Evolutionary conservation across 2,888 invertebrate genomes (phyloP).

Genomic region (Acrobasis suavella): DNA sequence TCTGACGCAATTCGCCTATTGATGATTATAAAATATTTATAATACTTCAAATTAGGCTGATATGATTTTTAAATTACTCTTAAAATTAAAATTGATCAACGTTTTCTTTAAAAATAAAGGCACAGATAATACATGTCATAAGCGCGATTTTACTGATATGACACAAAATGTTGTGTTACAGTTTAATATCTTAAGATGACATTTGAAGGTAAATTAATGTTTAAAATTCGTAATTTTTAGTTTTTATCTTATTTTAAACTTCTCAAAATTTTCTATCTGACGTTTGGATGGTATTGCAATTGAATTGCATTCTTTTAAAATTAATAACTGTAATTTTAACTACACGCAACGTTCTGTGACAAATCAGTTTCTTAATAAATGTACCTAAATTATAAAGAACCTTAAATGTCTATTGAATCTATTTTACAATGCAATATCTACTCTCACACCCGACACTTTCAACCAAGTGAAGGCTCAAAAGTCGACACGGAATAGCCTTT

Average conservation of each 20-base stretch:
- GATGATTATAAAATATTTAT: slow-evolving; percentile 1
- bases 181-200: no score
- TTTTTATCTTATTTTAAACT: no score
- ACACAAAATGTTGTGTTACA: background rate
- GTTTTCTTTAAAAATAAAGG: slow-evolving; percentile 9
- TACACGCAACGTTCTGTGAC: background rate
- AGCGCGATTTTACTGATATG: slow-evolving; percentile 3
- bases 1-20: background rate
- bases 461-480: slow-evolving; percentile 11
- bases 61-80: slow-evolving; percentile 19
- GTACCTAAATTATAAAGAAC: slow-evolving; percentile 8
- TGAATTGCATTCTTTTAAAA: background rate
- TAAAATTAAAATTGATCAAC: slow-evolving; percentile 15
- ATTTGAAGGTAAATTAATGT: no score
- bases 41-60: slow-evolving; percentile 20
- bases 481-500: slow-evolving; percentile 2
- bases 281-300: no score
- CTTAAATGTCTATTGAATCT: slow-evolving; percentile 11
- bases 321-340: background rate
- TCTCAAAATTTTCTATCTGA: background rate
- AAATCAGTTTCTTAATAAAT: background rate
- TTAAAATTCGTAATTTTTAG: no score
- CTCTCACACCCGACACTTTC: slow-evolving; percentile 20
- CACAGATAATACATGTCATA: slow-evolving; percentile 17
- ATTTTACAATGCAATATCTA: slow-evolving; percentile 12